These are phyloP conservation scores for Limnothrissa miodon DNA, from an alignment of 2,113 vertebrate genomes.

Conservation along the genomic window DNA sequence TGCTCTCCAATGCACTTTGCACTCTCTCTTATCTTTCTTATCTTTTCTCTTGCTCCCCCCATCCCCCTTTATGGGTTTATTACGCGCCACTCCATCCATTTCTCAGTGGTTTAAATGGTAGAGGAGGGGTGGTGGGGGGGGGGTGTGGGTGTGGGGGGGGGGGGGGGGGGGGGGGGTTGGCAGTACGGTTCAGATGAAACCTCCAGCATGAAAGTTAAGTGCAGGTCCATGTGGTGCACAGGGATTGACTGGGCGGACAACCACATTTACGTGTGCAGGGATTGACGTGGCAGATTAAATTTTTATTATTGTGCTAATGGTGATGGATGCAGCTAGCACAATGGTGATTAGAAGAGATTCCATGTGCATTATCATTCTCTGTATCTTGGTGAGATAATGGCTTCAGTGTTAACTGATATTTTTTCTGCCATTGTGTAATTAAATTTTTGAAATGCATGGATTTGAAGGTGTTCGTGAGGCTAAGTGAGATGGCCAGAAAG, in stretches of 20 bases:
- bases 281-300: constrained; percentile 18
- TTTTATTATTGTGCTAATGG: background rate
- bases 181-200: constrained; percentile 2
- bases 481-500: no score
- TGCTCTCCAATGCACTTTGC: background rate
- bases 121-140: background rate
- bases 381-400: background rate
- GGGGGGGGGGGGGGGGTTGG: no score
- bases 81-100: background rate
- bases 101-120: constrained; percentile 5
- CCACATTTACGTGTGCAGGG: no score
- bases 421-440: background rate
- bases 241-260: background rate
- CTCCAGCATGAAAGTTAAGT: constrained; percentile 23
- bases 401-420: background rate
- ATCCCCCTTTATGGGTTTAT: background rate
- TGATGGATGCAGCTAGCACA: background rate
- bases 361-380: background rate
- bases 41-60: background rate
- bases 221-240: constrained; percentile 3
- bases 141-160: background rate
- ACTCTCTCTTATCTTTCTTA: background rate
- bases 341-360: background rate
- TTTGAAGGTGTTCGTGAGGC: background rate
- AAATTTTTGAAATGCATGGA: background rate